Evolutionary conservation across 2,888 invertebrate genomes (phyloP).

Genomic region (Pachycephus smyrnensis): DNA sequence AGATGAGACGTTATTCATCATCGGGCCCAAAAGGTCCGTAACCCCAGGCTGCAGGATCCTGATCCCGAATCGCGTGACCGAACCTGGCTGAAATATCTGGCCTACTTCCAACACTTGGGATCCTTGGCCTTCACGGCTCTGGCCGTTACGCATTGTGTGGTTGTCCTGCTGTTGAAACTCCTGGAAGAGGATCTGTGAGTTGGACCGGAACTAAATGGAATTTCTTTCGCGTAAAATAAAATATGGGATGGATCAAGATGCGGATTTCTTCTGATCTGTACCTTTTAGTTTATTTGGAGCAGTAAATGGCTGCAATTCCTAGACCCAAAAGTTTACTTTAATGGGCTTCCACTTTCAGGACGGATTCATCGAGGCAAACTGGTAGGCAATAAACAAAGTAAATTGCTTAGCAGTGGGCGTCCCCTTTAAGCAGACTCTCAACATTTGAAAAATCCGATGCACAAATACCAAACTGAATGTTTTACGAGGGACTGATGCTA

Average conservation of each 20-base stretch:
- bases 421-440: background rate
- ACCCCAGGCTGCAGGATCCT: background rate
- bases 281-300: background rate
- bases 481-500: constrained; percentile 3
- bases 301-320: background rate
- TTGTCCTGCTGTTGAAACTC: background rate
- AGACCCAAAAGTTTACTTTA: background rate
- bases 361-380: background rate
- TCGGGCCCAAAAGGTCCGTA: background rate
- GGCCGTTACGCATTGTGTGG: background rate
- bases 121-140: background rate
- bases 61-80: background rate
- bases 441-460: background rate
- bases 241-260: background rate
- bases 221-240: background rate
- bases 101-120: background rate
- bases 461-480: background rate
- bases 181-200: background rate
- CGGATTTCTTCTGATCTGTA: background rate
- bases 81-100: background rate
- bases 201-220: background rate
- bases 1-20: background rate
- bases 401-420: constrained; percentile 2
- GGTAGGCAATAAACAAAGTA: background rate
- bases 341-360: background rate